Percentiles rank a stretch among this genome's conserved stretches.
Evolutionary conservation across 30 jellyfish, hydroid and myxozoan genomes (phyloP).

Genomic region (Morbakka virulenta): DNA sequence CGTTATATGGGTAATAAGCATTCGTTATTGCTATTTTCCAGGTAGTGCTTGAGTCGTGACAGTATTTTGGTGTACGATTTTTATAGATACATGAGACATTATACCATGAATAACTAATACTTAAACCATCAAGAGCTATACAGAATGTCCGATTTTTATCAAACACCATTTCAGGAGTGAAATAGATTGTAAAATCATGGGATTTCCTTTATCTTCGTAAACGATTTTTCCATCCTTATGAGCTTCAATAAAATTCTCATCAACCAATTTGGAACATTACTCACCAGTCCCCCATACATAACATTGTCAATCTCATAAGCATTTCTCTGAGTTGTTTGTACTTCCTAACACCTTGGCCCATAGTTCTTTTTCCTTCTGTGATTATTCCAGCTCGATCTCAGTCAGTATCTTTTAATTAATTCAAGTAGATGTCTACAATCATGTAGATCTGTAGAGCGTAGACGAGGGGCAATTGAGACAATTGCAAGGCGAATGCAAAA

Average conservation of each 20-base stretch:
- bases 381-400: not conserved
- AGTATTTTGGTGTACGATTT: not conserved
- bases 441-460: not conserved
- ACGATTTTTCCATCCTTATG: too few relatives aligned
- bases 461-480: too few relatives aligned
- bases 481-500: too few relatives aligned
- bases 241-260: conserved; percentile 5
- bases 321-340: conserved; percentile 5
- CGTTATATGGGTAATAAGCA: too few relatives aligned
- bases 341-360: too few relatives aligned
- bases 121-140: conserved; percentile 12
- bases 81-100: too few relatives aligned
- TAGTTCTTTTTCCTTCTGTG: not conserved
- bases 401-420: too few relatives aligned
- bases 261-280: conserved; percentile 5
- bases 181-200: conserved; percentile 2
- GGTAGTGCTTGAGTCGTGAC: conserved; percentile 7
- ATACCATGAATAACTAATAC: too few relatives aligned
- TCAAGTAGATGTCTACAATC: too few relatives aligned
- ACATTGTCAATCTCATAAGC: conserved; percentile 4
- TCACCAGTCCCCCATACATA: not conserved
- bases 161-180: conserved; percentile 4
- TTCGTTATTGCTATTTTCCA: not conserved
- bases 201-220: not conserved
- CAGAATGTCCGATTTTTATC: conserved; percentile 2